A percentile compares a stretch with the other conserved stretches of the same genome.
phyloP scores from a whole-genome alignment of 2,797 vertebrate genomes.

The Gila robusta region DNA sequence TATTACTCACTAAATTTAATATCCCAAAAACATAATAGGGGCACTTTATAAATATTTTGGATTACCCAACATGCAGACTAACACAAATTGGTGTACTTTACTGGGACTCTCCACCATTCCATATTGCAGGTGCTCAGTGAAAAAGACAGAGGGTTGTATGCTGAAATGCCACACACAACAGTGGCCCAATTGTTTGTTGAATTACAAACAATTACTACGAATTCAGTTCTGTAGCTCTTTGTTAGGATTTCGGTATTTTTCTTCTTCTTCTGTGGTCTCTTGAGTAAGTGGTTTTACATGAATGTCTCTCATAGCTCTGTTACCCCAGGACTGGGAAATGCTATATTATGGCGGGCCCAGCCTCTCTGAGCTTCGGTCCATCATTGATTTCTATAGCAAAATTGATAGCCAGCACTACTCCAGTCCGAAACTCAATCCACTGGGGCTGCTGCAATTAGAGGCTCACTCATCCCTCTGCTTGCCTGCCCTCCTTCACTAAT shows the following conservation, averaged over 20 bases:
- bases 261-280: conserved; percentile 1
- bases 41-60: no score
- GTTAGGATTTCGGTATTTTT: not conserved
- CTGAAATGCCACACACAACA: not conserved
- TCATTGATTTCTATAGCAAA: conserved; percentile 71
- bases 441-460: conserved; percentile 62
- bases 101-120: not conserved
- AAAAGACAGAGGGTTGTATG: not conserved
- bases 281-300: conserved; percentile 15
- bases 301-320: conserved; percentile 29
- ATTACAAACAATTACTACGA: not conserved
- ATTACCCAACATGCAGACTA: not conserved
- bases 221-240: not conserved
- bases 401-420: conserved; percentile 67
- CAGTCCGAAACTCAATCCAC: conserved; percentile 69
- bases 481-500: conserved; percentile 62
- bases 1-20: not conserved
- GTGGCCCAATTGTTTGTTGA: not conserved
- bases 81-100: not conserved
- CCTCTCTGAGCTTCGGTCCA: conserved; percentile 60
- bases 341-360: conserved; percentile 46
- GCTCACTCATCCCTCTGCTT: conserved; percentile 50
- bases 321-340: conserved; percentile 44
- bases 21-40: not conserved
- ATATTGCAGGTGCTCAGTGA: not conserved